Evolutionary conservation across 2,888 invertebrate genomes (phyloP), one percentile per base, ranked within the genome.

Genomic region (Rotaria sp.): DNA sequence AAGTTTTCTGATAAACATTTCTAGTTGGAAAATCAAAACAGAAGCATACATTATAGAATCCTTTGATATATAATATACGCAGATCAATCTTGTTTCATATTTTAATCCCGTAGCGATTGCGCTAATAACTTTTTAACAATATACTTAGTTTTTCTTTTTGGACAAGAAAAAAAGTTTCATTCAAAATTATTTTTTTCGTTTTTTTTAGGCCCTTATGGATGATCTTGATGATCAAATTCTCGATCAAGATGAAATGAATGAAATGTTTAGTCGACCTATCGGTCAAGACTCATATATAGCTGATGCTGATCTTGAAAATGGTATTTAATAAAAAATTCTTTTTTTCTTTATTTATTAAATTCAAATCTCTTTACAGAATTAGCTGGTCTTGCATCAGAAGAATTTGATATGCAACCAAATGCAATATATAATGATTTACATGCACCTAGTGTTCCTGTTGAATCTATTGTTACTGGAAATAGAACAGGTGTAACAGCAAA

Each of bases 301-400:
- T 45, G 80, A 80, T n/a, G 11, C n/a, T n/a, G 80, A 80, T 45
- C 80, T 80, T 45, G 45, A 80, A 45, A n/a, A 24, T n/a, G 80
- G 80, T 80, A 80, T 13, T 24, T 21, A 41, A 1, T 21, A 74
- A 11, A 35, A 80, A 45, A 80, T 4, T 0, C 3, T 2, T 3
- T 21, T 5, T 67, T 15, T 35, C n/a, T 67, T 2, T 67, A 3
- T 10, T 74, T n/a, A n/a, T n/a, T n/a, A 2, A 2, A 41, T 75
- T 75, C 38, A 26, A 21, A 10, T 80, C n/a, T 45, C 3, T 45
- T 11, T 41, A 45, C 1, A 80, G 80, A 80, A 80, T 45, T 80
- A 11, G 80, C 45, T 41, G 35, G 11, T 80, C 24, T 45, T 80
- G 80, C 45, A n/a, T 13, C 13, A 45, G 26, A 41, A 41, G 41